Base-by-base conservation (phyloP, 1,140 invertebrate genomes). In the Solenopsis invicta region DNA sequence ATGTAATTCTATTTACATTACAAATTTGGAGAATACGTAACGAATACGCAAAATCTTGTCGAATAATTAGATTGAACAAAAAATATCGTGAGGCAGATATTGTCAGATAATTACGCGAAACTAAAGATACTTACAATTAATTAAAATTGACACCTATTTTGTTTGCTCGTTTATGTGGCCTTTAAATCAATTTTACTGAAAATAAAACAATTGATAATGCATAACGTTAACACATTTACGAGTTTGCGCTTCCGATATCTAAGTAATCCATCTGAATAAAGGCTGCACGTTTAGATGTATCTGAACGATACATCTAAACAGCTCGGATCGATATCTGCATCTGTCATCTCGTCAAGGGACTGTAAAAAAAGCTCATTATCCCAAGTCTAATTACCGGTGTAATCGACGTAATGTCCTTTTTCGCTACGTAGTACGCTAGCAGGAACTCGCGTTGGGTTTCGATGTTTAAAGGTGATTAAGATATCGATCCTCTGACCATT, bases 381-480 rank as follows among this genome's bases (percentile, higher is more conserved):
- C 4, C 16, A 59, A 21, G 29, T 21, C 18, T n/a, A 48, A 10
- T 18, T 56, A 62, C 18, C 10, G 18, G 12, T 34, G 48, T 54
- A 71, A 50, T 50, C 6, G 8, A 1, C 41, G 13, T 61, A 74
- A 61, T 74, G 0, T 24, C 21, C 13, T 2, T 41, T 41, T 21
- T 84, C 21, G 1, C 12, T 16, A n/a, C 4, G 8, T 74, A n/a
- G 5, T 16, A 82, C 21, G 41, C 2, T 62, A 61, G 29, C 24
- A 13, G 59, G 24, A 48, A 24, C 16, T 6, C 12, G 9, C 50
- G 13, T 82, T 82, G 67, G 72, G 21, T 71, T 59, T 56, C 21
- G 37, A 72, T 72, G 13, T 61, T 45, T 74, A 48, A 34, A 37
- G 9, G n/a, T 9, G 54, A 82, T 84, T 72, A 82, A 74, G 34